phyloP scores from a whole-genome alignment of 64 coral and sea anemone species.

The Pachyseris speciosa region DNA sequence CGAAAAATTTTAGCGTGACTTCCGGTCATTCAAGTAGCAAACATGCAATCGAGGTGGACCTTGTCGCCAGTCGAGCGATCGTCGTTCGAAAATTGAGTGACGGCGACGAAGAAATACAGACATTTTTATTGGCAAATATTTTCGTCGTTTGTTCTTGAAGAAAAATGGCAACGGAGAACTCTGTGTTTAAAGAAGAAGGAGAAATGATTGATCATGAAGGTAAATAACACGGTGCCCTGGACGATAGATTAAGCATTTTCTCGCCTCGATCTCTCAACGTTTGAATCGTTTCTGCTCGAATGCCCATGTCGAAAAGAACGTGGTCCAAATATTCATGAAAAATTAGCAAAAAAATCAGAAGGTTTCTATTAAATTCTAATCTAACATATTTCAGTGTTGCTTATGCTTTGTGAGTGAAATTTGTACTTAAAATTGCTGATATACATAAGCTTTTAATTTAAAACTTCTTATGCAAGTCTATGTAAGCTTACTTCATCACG shows the following conservation, averaged over 20 bases:
- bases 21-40: neutral
- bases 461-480: neutral
- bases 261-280: no score
- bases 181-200: neutral
- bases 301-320: no score
- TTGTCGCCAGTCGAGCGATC: neutral
- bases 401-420: neutral
- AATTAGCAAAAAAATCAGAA: neutral
- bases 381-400: neutral
- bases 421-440: neutral
- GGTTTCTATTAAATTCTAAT: neutral
- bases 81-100: neutral
- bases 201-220: neutral
- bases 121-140: neutral
- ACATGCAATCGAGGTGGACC: neutral
- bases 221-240: neutral
- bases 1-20: neutral
- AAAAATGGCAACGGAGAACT: neutral
- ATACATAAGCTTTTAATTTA: neutral
- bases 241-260: no score
- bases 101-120: neutral
- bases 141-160: no score
- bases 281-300: no score
- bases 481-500: neutral
- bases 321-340: neutral